Base-by-base conservation (phyloP, 2,888 invertebrate genomes). In the Eustalomyia histrio region DNA sequence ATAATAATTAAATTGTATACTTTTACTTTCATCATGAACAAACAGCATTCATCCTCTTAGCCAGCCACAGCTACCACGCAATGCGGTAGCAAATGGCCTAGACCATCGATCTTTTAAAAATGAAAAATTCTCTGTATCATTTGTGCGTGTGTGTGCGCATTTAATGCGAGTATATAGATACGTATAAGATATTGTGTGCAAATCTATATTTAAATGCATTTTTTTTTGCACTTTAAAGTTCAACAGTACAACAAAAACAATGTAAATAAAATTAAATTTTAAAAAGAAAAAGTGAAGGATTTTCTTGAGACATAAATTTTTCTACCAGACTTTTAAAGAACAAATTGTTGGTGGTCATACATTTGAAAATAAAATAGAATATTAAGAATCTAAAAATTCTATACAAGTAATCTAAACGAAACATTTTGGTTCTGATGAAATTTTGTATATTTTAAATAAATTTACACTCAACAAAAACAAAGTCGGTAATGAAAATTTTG, bases 61-160 rank as follows among this genome's bases (percentile, higher is more conserved):
- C 24, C 65, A 79, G 57, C 39, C 55, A 55, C 24, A 58, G 53
- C 9, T 55, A 63, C 72, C 78, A 79, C 78, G 78, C 78, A 79
- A 68, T 79, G 67, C 78, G 72, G 78, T 72, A 78, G 72, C 78
- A 78, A 78, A 79, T 79, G 78, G 78, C 78, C 78, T 79, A 79
- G 78, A 79, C 78, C 72, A 73, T 73, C 55, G 78, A 63, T 60
- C 67, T 63, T 55, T 29, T 68, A 33, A 35, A 69, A 8, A n/a
- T 7, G 21, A 53, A 63, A 60, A 58, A 60, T 24, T 60, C 43
- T 52, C 65, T 74, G 17, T 43, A 29, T 14, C 16, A 5, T 47
- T 29, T 29, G 16, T 58, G 63, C 33, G 21, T n/a, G 33, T 33
- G 33, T 43, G 21, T 10, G 24, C 21, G 33, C 21, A 72, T 55